Conservation (phyloP, 2,797 vertebrate species). For the Prunella strophiata region DNA sequence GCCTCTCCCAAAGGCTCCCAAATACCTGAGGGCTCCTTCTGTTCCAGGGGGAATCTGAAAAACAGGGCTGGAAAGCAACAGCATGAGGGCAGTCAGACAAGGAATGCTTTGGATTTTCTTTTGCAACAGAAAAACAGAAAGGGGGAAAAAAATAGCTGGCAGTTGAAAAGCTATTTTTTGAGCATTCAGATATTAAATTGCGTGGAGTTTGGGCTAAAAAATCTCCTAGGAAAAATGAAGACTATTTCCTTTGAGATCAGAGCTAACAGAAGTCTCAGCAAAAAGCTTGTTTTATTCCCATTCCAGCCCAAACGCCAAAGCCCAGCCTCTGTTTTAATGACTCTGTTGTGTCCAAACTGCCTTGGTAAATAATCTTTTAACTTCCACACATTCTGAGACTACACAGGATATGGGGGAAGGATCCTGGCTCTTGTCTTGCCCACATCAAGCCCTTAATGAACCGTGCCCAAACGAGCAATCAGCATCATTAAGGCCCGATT, state of each 20-base stretch:
- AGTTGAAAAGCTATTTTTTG: background rate
- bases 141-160: background rate
- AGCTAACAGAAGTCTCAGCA: slow-evolving; percentile 12
- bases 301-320: background rate
- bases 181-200: background rate
- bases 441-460: background rate
- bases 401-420: accelerated
- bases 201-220: background rate
- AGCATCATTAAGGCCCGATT: background rate
- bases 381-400: background rate
- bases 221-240: slow-evolving; percentile 5
- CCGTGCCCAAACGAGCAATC: background rate
- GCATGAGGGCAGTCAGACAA: background rate
- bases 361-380: background rate
- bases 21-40: accelerated
- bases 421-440: background rate
- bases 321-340: background rate
- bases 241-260: slow-evolving; percentile 43
- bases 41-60: background rate
- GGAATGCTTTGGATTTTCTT: background rate
- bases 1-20: background rate
- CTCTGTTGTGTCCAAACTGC: background rate
- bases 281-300: background rate
- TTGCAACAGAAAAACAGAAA: background rate
- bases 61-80: background rate